A percentile compares a stretch with the other conserved stretches of the same genome.
phyloP scores from a whole-genome alignment of 1,140 invertebrate genomes.

The Zaprionus africanus region DNA sequence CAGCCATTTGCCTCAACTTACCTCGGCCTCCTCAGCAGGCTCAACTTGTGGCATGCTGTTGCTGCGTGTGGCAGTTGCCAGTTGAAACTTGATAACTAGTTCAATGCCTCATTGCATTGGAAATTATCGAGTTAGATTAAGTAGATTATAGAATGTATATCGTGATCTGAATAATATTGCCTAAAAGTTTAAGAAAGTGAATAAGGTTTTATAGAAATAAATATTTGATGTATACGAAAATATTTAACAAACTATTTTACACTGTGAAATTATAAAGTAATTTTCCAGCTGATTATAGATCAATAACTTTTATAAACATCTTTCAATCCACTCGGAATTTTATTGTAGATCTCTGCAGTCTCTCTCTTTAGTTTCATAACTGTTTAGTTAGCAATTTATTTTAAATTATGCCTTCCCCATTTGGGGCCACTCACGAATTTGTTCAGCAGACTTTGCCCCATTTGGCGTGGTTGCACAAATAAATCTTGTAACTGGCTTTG shows the following conservation, averaged over 20 bases:
- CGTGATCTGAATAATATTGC: too few relatives aligned
- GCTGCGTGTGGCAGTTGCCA: conserved; percentile 17
- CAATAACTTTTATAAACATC: not conserved
- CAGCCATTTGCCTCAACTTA: not conserved
- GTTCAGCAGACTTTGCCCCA: not conserved
- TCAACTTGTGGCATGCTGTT: not conserved
- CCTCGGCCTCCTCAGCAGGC: conserved; percentile 8
- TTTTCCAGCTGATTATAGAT: not conserved
- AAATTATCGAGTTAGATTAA: not conserved
- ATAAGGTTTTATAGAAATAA: not conserved
- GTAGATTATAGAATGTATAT: not conserved
- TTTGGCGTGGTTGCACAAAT: conserved; percentile 22
- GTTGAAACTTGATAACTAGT: conserved; percentile 63
- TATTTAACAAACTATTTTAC: too few relatives aligned
- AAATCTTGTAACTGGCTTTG: conserved; percentile 41
- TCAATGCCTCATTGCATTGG: conserved; percentile 16
- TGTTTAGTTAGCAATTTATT: conserved; percentile 6
- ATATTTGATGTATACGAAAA: not conserved
- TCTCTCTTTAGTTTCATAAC: not conserved
- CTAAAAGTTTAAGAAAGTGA: not conserved
- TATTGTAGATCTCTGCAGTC: not conserved
- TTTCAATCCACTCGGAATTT: not conserved
- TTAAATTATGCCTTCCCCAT: conserved; percentile 6
- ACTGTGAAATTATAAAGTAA: too few relatives aligned
- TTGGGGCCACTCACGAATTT: not conserved